These are phyloP conservation scores for Crenichthys baileyi DNA, from an alignment of 2,797 vertebrate genomes.

Conservation along the genomic window DNA sequence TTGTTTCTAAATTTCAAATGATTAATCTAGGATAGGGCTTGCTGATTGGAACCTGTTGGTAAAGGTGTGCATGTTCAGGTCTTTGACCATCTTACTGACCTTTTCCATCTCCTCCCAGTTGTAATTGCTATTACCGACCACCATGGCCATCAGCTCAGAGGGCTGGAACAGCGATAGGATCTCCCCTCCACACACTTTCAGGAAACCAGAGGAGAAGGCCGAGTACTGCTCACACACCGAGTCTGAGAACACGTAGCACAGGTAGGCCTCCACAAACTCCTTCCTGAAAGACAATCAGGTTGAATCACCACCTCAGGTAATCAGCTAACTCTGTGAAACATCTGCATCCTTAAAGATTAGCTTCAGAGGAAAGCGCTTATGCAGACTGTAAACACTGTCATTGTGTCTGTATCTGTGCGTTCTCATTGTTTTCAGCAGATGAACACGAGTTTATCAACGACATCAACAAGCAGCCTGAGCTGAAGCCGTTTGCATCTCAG, in stretches of 20 bases:
- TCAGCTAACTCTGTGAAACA: constrained; percentile 7
- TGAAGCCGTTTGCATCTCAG: constrained; percentile 23
- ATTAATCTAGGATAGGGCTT: not conserved
- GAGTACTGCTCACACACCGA: constrained; percentile 90
- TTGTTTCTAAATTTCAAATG: not conserved
- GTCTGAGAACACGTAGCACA: constrained; percentile 90
- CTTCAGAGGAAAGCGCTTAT: constrained; percentile 32
- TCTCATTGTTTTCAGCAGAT: not conserved
- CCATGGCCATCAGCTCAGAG: constrained; percentile 97
- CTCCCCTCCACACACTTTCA: constrained; percentile 96
- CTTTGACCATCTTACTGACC: constrained; percentile 70
- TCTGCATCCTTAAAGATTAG: constrained; percentile 31
- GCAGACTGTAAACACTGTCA: constrained; percentile 38
- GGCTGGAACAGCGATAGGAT: constrained; percentile 96
- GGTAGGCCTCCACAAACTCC: constrained; percentile 95
- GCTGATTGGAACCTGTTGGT: not conserved
- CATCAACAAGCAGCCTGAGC: not conserved
- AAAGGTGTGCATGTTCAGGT: not conserved
- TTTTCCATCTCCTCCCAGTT: constrained; percentile 98
- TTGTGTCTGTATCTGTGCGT: constrained; percentile 3
- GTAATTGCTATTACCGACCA: constrained; percentile 97
- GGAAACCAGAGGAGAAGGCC: constrained; percentile 94
- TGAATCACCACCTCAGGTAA: constrained; percentile 18
- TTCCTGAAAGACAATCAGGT: constrained; percentile 76
- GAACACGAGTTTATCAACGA: constrained; percentile 13